Conservation (phyloP, 2,888 invertebrate species). For the Tenodera sinensis region DNA sequence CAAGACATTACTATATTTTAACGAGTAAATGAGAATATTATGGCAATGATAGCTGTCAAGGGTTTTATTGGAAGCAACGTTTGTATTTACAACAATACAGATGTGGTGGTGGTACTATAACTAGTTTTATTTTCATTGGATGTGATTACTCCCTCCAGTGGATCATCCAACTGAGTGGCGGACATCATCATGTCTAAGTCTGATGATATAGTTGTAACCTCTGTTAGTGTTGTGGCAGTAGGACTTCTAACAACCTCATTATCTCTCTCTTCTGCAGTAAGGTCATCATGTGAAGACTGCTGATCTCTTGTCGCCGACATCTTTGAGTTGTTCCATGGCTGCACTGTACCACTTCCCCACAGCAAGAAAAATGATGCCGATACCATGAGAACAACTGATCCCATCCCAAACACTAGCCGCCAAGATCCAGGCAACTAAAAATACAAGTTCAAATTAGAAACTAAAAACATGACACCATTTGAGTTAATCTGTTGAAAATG, state of each 20-base stretch:
- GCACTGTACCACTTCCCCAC: constrained; percentile 56
- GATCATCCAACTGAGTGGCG: not conserved
- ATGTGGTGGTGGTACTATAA: not conserved
- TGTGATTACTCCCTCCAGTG: not conserved
- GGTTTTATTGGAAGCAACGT: no score
- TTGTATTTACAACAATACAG: not conserved
- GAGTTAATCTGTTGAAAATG: not conserved
- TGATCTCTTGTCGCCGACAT: not conserved
- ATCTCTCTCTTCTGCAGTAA: not conserved
- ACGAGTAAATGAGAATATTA: no score
- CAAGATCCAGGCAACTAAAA: constrained; percentile 56
- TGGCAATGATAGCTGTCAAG: no score
- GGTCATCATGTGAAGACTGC: not conserved
- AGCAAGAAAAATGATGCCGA: constrained; percentile 55
- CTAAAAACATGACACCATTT: no score
- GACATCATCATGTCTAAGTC: not conserved
- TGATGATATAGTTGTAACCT: not conserved
- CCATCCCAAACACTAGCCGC: constrained; percentile 57
- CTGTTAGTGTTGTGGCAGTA: not conserved
- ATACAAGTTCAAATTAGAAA: not conserved
- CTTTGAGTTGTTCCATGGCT: constrained; percentile 50
- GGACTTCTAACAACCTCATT: not conserved
- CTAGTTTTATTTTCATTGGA: not conserved
- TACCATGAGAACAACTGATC: constrained; percentile 53
- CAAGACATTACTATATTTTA: no score